Conservation (phyloP, 2,888 invertebrate species). For the Parapristionchus giblindavisi region DNA sequence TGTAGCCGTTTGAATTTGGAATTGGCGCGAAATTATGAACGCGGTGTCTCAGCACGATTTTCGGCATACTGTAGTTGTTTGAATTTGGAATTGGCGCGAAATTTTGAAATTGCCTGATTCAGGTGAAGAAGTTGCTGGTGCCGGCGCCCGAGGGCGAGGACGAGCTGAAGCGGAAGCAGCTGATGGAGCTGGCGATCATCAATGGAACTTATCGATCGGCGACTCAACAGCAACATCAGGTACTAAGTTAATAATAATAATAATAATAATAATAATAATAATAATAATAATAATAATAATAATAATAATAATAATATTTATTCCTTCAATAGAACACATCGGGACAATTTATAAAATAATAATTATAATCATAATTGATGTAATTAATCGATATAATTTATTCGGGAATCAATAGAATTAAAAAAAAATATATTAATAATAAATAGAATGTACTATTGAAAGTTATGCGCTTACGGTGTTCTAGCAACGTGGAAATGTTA, state of each 20-base stretch:
- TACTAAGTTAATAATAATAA: background rate
- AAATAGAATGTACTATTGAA: too few species aligned
- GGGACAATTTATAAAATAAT: too few species aligned
- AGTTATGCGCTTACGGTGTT: too few species aligned
- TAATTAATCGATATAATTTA: too few species aligned
- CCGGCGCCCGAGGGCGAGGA: conserved; percentile 99
- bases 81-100: background rate
- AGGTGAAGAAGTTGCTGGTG: conserved; percentile 91
- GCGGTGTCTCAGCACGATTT: background rate
- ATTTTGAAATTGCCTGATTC: background rate
- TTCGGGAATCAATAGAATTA: too few species aligned
- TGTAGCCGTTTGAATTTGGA: background rate
- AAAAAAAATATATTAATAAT: too few species aligned
- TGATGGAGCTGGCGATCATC: conserved; percentile 99
- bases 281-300: too few species aligned
- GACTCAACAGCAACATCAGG: conserved; percentile 28
- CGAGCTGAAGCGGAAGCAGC: conserved; percentile 97
- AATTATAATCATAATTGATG: too few species aligned
- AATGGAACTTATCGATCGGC: conserved; percentile 91
- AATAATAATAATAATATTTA: too few species aligned
- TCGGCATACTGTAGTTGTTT: background rate
- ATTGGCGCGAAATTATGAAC: background rate
- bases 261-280: too few species aligned
- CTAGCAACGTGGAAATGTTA: too few species aligned
- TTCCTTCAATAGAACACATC: too few species aligned